Percentiles rank a stretch among this genome's conserved stretches.
phyloP scores from a whole-genome alignment of 2,113 vertebrate genomes.

The Nyctibius bracteatus region DNA sequence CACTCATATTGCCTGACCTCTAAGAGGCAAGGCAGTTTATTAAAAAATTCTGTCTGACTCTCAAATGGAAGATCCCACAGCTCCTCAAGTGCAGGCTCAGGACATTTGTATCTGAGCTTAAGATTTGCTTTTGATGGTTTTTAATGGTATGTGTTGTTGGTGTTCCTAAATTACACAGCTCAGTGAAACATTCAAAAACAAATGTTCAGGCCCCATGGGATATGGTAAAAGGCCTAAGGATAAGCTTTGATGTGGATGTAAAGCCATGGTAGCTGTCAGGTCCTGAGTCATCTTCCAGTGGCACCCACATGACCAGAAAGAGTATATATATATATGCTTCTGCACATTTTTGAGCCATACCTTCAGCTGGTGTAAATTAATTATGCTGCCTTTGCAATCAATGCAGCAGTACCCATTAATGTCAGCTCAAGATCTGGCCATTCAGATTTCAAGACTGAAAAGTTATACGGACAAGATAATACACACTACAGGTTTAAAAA shows the following conservation, averaged over 20 bases:
- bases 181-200: neutral
- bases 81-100: neutral
- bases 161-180: neutral
- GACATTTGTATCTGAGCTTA: neutral
- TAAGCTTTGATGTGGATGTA: conserved; percentile 37
- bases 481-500: neutral
- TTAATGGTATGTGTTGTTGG: neutral
- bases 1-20: neutral
- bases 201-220: neutral
- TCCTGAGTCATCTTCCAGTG: conserved; percentile 1
- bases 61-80: neutral
- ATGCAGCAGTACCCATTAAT: neutral
- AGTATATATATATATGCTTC: neutral
- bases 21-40: neutral
- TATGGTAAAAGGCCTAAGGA: neutral
- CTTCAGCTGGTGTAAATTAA: neutral
- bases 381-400: neutral
- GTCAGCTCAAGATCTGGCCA: neutral
- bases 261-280: neutral
- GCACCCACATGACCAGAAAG: neutral
- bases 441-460: neutral
- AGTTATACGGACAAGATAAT: neutral
- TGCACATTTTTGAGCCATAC: neutral
- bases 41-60: neutral
- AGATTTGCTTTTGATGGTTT: neutral